phyloP scores from a whole-genome alignment of 2,113 vertebrate species.

The Rhinopomastus cyanomelas region DNA sequence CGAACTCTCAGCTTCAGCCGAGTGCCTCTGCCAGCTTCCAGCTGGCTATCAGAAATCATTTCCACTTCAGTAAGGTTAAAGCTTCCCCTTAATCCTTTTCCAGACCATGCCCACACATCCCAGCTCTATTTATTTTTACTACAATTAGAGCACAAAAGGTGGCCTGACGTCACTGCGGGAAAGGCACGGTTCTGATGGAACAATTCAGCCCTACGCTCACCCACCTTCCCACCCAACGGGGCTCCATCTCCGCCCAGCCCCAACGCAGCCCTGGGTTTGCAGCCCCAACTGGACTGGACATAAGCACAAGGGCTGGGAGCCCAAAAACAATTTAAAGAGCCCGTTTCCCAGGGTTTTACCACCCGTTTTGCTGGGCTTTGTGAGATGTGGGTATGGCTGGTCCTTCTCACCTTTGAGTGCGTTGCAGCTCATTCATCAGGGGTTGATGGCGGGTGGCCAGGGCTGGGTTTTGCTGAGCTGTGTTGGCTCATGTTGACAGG shows the following conservation, averaged over 20 bases:
- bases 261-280: not conserved
- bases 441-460: not conserved
- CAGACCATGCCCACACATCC: conserved; percentile 34
- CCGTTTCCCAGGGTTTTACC: not conserved
- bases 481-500: not conserved
- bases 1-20: conserved; percentile 44
- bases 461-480: not conserved
- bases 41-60: conserved; percentile 67
- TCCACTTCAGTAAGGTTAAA: conserved; percentile 55
- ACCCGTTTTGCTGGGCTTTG: not conserved
- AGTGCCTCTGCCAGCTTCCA: conserved; percentile 58
- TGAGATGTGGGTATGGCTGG: not conserved
- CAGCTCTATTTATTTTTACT: conserved; percentile 56
- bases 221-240: not conserved
- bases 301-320: not conserved
- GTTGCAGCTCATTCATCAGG: conserved; percentile 44
- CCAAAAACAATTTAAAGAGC: not conserved
- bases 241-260: not conserved
- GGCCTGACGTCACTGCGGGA: conserved; percentile 18
- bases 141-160: conserved; percentile 38
- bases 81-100: conserved; percentile 54
- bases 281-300: accelerated
- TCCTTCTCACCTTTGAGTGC: conserved; percentile 23
- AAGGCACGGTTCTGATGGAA: not conserved
- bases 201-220: accelerated